These are phyloP conservation scores for Leucopsar rothschildi DNA, from an alignment of 2,113 vertebrate genomes.

Conservation along the genomic window DNA sequence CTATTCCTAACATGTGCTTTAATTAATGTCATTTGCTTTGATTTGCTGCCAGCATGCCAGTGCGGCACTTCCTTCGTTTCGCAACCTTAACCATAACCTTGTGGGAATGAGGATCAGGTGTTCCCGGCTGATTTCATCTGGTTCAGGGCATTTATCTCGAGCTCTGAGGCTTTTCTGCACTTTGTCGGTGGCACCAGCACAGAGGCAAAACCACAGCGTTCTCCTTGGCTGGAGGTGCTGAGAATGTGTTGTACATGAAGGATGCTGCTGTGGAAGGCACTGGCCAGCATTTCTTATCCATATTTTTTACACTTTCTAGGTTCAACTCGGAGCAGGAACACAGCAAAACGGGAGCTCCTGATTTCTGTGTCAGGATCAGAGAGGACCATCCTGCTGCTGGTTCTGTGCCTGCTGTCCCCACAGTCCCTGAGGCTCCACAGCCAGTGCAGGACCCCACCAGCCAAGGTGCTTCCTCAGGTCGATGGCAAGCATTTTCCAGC, in stretches of 20 bases:
- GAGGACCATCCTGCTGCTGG: neutral
- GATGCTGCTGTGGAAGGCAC: neutral
- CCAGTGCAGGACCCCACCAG: neutral
- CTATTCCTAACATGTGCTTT: conserved; percentile 53
- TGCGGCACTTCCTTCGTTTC: conserved; percentile 24
- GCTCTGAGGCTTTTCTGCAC: neutral
- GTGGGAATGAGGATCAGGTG: conserved; percentile 51
- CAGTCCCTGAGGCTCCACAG: fast-evolving
- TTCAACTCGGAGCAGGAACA: neutral
- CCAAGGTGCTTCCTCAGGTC: neutral
- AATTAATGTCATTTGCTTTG: conserved; percentile 62
- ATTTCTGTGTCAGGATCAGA: neutral
- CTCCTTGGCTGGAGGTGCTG: neutral
- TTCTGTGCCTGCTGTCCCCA: neutral
- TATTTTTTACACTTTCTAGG: neutral
- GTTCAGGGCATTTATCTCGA: neutral
- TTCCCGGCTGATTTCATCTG: neutral
- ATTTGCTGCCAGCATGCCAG: conserved; percentile 62
- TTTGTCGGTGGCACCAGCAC: neutral
- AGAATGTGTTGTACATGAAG: neutral
- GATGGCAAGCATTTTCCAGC: neutral
- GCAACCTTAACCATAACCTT: conserved; percentile 20
- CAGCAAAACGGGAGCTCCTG: neutral
- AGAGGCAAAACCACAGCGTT: neutral
- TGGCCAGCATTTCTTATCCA: neutral